Conservation (phyloP, 2,888 invertebrate genomes). For the Rotaria macrura region DNA sequence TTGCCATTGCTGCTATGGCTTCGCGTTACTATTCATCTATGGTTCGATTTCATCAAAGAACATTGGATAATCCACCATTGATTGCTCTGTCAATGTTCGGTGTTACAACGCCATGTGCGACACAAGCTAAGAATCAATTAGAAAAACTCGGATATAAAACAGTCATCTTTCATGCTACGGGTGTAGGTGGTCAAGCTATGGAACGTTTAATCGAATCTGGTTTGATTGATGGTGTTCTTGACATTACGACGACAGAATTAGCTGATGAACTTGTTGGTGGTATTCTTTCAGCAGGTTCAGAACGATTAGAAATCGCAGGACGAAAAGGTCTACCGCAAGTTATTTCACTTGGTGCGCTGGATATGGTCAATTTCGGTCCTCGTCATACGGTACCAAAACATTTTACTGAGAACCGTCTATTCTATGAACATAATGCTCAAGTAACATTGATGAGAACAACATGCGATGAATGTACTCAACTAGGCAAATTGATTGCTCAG, state of each 20-base stretch:
- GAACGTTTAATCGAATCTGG: background rate
- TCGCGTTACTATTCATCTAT: background rate
- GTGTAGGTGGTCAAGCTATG: background rate
- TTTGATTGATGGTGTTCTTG: background rate
- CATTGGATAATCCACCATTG: background rate
- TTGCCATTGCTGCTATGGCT: slow-evolving; percentile 4
- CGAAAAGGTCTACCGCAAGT: background rate
- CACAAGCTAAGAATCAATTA: background rate
- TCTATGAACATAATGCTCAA: background rate
- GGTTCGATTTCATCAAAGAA: background rate
- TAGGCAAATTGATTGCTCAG: background rate
- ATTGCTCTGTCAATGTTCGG: background rate
- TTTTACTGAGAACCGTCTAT: background rate
- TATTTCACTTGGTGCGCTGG: background rate
- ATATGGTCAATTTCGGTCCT: slow-evolving; percentile 9
- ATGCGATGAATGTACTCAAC: background rate
- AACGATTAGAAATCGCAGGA: slow-evolving; percentile 6
- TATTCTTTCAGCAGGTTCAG: background rate
- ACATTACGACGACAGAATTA: slow-evolving; percentile 7
- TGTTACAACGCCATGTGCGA: background rate
- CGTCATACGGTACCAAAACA: background rate
- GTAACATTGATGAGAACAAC: slow-evolving; percentile 20
- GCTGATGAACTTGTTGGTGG: slow-evolving; percentile 20
- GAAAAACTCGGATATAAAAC: background rate
- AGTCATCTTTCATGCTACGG: background rate